These are phyloP conservation scores for Monomorium pharaonis DNA, from an alignment of 1,140 invertebrate species.

Conservation along the genomic window DNA sequence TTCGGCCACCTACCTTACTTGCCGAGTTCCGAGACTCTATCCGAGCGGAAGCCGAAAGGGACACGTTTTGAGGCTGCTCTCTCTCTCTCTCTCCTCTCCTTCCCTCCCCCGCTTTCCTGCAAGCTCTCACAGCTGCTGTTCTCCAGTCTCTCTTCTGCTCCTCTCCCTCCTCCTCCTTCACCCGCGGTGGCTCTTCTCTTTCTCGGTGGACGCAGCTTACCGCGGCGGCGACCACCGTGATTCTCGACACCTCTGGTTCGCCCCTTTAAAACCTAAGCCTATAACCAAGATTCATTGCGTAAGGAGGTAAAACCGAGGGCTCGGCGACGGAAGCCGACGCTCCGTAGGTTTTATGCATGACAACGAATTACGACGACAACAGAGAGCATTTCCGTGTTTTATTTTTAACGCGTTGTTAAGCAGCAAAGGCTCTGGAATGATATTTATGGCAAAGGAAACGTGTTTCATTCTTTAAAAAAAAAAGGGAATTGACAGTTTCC, in stretches of 20 bases:
- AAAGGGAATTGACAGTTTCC: neutral
- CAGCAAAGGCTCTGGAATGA: neutral
- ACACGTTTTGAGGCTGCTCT: conserved; percentile 68
- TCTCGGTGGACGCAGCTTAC: conserved; percentile 59
- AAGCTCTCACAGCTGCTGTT: neutral
- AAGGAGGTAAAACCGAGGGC: conserved; percentile 10
- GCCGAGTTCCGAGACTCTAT: conserved; percentile 72
- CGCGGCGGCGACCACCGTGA: conserved; percentile 63
- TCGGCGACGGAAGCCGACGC: conserved; percentile 37
- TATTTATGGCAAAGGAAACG: conserved; percentile 24
- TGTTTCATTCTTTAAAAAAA: neutral
- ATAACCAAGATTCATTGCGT: conserved; percentile 62
- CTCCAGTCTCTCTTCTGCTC: too few relatives aligned
- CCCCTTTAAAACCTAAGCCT: conserved; percentile 55
- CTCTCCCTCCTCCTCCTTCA: neutral
- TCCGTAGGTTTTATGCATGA: conserved; percentile 39
- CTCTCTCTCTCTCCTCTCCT: neutral
- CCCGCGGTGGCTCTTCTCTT: neutral
- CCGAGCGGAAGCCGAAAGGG: conserved; percentile 67
- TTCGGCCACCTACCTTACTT: conserved; percentile 71
- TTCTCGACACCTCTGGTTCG: conserved; percentile 56
- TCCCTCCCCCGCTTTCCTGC: neutral
- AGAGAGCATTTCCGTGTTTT: conserved; percentile 16
- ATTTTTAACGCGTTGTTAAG: conserved; percentile 42
- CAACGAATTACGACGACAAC: conserved; percentile 32